These are phyloP conservation scores for Gallinago media DNA, from an alignment of 2,113 vertebrate species.

Conservation along the genomic window DNA sequence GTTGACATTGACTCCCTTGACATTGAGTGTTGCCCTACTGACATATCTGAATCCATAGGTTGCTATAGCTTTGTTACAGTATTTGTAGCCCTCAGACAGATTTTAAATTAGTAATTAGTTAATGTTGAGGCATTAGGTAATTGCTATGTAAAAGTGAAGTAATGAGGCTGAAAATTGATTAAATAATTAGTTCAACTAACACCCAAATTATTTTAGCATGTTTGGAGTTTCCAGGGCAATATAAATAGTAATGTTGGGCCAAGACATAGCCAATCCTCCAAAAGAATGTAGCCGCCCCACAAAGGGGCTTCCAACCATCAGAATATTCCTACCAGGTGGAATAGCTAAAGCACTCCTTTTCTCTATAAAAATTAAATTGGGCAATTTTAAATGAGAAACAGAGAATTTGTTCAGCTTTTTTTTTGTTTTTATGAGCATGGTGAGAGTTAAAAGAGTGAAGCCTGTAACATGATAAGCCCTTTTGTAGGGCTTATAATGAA, in stretches of 20 bases:
- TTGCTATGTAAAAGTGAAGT: not conserved
- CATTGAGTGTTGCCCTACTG: not conserved
- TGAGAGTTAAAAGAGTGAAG: not conserved
- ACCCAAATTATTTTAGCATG: not conserved
- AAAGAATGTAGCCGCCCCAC: not conserved
- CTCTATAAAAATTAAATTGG: not conserved
- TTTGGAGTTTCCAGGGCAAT: not conserved
- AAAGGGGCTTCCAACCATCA: not conserved
- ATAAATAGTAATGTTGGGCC: not conserved
- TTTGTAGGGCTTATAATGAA: not conserved
- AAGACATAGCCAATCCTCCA: not conserved
- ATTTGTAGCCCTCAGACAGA: not conserved
- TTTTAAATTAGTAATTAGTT: constrained; percentile 6
- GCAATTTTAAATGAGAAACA: not conserved
- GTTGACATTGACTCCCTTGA: not conserved
- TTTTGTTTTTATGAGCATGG: not conserved
- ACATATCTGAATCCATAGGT: not conserved
- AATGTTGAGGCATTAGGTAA: not conserved
- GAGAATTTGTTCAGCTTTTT: not conserved
- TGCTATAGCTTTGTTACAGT: not conserved
- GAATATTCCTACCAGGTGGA: not conserved
- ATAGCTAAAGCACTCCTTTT: not conserved
- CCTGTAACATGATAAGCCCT: not conserved
- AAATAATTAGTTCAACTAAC: not conserved
- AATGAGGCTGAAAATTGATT: not conserved